Evolutionary conservation across 2,797 vertebrate species (phyloP), one percentile per base, ranked within the genome.

Genomic region (Xenopus petersii): DNA sequence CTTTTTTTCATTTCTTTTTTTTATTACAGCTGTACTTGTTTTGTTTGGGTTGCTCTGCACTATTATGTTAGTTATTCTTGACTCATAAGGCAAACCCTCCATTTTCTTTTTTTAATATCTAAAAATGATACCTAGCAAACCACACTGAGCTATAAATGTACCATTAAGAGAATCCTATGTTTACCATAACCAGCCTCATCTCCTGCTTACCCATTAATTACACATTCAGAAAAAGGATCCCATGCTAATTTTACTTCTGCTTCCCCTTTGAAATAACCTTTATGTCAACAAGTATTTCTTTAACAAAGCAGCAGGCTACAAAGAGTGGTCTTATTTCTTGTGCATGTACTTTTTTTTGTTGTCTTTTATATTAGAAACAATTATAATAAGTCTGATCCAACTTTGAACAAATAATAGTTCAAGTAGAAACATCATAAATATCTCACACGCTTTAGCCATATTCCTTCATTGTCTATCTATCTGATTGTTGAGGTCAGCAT

Each of bases 71-170:
- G 24, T 67, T 67, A 72, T 72, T 77, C 16, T 30, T 77, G 64
- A 21, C 47, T 72, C 71, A 67, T 26, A 71, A 71, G 46, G 12
- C 58, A 77, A 77, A 77, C 75, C 58, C 65, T 77, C 58, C 51
- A 77, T 77, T 72, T 77, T 67, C 63, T 67, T 72, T 77, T 59
- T 77, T 77, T 77, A 72, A 73, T 77, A 77, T 68, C 70, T 73
- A 73, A 77, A 77, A 77, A 77, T 73, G 65, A 77, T 73, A 69
- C 75, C 70, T 73, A 73, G 60, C 56, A 73, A 77, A 73, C 75
- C 75, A 68, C 75, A 73, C 10, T 68, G 54, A 63, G 49, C 70
- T 77, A 77, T 68, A 77, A 73, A 73, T 77, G 70, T 73, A 77
- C 33, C 59, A 72, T 63, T 77, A 68, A 77, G 64, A 65, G 58